Base-by-base conservation (phyloP, 2,888 invertebrate genomes). In the Amitus sp. region DNA sequence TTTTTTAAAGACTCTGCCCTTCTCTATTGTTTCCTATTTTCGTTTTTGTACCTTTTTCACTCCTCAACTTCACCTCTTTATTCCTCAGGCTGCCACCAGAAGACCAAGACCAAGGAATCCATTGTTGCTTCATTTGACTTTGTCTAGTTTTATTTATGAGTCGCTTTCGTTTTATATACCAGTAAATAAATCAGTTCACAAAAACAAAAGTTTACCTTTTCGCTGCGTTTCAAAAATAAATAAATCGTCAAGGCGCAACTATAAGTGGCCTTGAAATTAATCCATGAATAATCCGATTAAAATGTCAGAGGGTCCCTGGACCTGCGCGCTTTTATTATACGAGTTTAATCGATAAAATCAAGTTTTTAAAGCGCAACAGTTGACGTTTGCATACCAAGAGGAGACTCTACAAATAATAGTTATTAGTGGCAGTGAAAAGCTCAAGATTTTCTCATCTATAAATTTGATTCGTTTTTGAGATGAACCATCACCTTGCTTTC, bases 121-220 rank as follows among this genome's bases (percentile, higher is more conserved):
- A 77, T 77, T 76, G 75, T 76, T 76, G 68, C 70, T 76, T 76
- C 73, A 76, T 76, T 74, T 74, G 72, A 74, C 68, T 72, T 70
- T 73, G 75, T 76, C 72, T 72, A 73, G 72, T 73, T 73, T 75
- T 74, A 74, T 75, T 74, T 75, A 75, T 75, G n/a, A n/a, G n/a
- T n/a, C n/a, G n/a, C n/a, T n/a, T n/a, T n/a, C n/a, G n/a, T n/a
- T n/a, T n/a, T n/a, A n/a, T n/a, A n/a, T n/a, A n/a, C n/a, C n/a
- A n/a, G n/a, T n/a, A n/a, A n/a, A n/a, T n/a, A n/a, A n/a, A n/a
- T n/a, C n/a, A n/a, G n/a, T n/a, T n/a, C n/a, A n/a, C n/a, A n/a
- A n/a, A n/a, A n/a, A n/a, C n/a, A n/a, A n/a, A n/a, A n/a, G n/a
- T n/a, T n/a, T n/a, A n/a, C n/a, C n/a, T n/a, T n/a, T n/a, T n/a